A percentile compares a stretch with the other conserved stretches of the same genome.
Conservation (phyloP, 2,113 vertebrate species). For the Corydoras sp. region DNA sequence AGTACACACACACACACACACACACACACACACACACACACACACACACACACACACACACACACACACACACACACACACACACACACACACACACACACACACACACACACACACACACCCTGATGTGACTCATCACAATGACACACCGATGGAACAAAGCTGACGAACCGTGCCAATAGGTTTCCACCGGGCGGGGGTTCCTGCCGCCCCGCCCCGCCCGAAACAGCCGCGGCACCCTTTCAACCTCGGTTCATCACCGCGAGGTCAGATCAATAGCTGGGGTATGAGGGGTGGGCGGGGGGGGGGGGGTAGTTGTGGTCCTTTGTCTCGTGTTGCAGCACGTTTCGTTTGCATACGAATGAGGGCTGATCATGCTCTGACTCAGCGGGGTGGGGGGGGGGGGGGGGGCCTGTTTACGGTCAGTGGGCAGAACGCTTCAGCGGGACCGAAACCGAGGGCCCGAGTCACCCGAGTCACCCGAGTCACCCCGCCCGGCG, state of each 20-base stretch:
- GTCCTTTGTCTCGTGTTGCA: neutral
- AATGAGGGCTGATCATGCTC: neutral
- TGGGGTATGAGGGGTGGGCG: neutral
- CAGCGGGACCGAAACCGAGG: neutral
- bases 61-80: slow-evolving; percentile 3
- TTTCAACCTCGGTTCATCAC: neutral
- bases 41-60: too few species aligned
- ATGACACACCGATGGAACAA: slow-evolving; percentile 37
- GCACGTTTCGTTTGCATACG: neutral
- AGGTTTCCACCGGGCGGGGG: slow-evolving; percentile 28
- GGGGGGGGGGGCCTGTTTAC: neutral
- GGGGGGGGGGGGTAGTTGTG: neutral
- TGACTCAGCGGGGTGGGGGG: neutral
- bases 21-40: too few species aligned
- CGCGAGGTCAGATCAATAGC: neutral
- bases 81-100: slow-evolving; percentile 4
- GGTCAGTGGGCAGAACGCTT: neutral
- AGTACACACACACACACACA: too few species aligned
- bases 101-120: slow-evolving; percentile 6
- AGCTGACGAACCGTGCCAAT: slow-evolving; percentile 43
- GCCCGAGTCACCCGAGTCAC: slow-evolving; percentile 4
- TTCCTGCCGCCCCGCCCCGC: slow-evolving; percentile 19
- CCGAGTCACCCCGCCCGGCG: neutral
- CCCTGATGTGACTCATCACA: slow-evolving; percentile 53
- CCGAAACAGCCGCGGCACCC: slow-evolving; percentile 1